Conservation (phyloP, 2,888 invertebrate genomes). For the Neoaliturus tenellus region DNA sequence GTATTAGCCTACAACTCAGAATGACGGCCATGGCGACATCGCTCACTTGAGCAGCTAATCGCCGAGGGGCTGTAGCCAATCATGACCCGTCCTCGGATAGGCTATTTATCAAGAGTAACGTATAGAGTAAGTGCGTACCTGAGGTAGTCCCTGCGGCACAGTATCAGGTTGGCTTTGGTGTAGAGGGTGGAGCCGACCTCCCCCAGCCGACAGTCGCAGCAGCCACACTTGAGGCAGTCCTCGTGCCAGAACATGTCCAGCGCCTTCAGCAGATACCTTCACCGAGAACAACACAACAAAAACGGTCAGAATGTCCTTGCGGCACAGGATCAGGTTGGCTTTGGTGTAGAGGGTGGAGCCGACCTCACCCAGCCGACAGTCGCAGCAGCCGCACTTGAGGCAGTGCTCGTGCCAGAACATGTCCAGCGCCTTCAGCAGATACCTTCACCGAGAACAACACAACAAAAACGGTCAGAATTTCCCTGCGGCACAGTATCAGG, state of each 20-base stretch:
- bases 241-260: slow-evolving; percentile 98
- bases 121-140: slow-evolving; percentile 76
- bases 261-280: slow-evolving; percentile 89
- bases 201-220: too few relatives aligned
- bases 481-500: slow-evolving; percentile 93
- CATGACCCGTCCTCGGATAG: background rate
- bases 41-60: background rate
- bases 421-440: slow-evolving; percentile 93
- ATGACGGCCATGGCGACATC: too few relatives aligned
- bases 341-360: slow-evolving; percentile 96
- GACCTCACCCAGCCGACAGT: too few relatives aligned
- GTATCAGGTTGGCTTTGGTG: too few relatives aligned
- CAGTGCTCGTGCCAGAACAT: slow-evolving; percentile 99
- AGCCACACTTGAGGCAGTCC: slow-evolving; percentile 97
- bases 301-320: slow-evolving; percentile 94
- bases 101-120: slow-evolving; percentile 3
- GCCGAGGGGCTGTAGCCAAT: background rate
- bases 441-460: slow-evolving; percentile 88
- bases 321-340: too few relatives aligned
- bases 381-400: slow-evolving; percentile 97
- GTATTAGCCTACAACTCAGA: too few relatives aligned
- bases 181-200: slow-evolving; percentile 96
- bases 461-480: slow-evolving; percentile 93
- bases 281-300: slow-evolving; percentile 70
- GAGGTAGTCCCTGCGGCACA: slow-evolving; percentile 94